A percentile compares a stretch with the other conserved stretches of the same genome.
Evolutionary conservation across 2,113 vertebrate genomes (phyloP).

Genomic region (Steatornis caripensis): DNA sequence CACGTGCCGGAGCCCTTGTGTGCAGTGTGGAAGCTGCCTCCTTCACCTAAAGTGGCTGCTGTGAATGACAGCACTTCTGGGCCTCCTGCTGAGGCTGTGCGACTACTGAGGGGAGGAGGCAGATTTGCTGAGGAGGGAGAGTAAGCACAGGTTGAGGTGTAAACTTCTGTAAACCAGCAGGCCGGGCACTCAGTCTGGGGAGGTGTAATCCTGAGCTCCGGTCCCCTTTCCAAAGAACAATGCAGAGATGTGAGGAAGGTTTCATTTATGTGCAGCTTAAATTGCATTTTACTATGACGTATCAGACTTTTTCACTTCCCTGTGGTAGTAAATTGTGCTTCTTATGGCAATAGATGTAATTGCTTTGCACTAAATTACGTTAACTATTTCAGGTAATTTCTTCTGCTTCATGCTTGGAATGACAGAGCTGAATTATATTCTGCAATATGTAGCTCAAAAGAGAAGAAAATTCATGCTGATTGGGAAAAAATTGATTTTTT

Average conservation of each 20-base stretch:
- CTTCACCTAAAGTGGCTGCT: not conserved
- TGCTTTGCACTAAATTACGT: constrained; percentile 5
- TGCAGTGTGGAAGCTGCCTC: rapidly evolving
- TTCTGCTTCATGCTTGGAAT: constrained; percentile 6
- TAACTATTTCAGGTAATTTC: constrained; percentile 8
- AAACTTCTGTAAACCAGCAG: not conserved
- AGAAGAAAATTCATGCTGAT: not conserved
- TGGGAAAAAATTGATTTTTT: not conserved
- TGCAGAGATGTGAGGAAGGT: not conserved
- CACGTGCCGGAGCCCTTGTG: rapidly evolving
- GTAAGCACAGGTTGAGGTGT: not conserved
- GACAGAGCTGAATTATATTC: not conserved
- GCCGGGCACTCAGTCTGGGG: not conserved
- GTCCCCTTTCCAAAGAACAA: not conserved
- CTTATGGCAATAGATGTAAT: not conserved
- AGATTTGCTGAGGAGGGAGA: not conserved
- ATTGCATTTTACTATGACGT: constrained; percentile 1
- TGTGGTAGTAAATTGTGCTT: not conserved
- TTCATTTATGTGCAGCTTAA: not conserved
- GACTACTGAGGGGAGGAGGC: rapidly evolving
- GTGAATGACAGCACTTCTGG: not conserved
- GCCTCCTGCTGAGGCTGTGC: not conserved
- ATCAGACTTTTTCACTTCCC: not conserved
- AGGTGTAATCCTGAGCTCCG: not conserved
- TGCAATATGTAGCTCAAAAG: not conserved